Conservation (phyloP, 2,797 vertebrate species). For the Alcedo atthis region DNA sequence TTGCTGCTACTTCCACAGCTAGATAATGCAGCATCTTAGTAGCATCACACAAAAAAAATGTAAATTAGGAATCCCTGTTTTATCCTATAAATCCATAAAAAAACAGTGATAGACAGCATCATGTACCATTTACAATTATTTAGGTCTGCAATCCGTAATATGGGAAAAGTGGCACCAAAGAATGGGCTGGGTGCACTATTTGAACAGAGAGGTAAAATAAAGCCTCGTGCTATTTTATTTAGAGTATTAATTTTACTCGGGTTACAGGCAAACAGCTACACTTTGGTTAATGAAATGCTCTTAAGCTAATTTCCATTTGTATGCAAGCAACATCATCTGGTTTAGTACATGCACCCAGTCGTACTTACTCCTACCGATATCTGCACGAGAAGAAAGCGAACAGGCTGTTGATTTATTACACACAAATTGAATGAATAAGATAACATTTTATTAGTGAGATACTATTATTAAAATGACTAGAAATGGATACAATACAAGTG, state of each 20-base stretch:
- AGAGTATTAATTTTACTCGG: constrained; percentile 72
- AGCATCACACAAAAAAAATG: neutral
- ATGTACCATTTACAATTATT: neutral
- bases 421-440: constrained; percentile 80
- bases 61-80: neutral
- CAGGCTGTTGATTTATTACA: constrained; percentile 79
- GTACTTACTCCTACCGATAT: constrained; percentile 55
- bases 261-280: constrained; percentile 65
- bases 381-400: constrained; percentile 62
- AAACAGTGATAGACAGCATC: neutral
- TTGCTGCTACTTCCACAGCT: neutral
- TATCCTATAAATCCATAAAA: neutral
- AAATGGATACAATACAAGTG: constrained; percentile 74
- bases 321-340: constrained; percentile 73
- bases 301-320: constrained; percentile 79
- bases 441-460: constrained; percentile 82
- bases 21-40: neutral
- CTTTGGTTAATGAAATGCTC: constrained; percentile 78
- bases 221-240: constrained; percentile 55
- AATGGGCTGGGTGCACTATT: constrained; percentile 32
- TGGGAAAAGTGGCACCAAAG: constrained; percentile 10
- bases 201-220: constrained; percentile 38
- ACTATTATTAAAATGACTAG: constrained; percentile 78
- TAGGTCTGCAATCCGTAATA: constrained; percentile 20
- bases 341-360: constrained; percentile 68